Evolutionary conservation across 2,113 vertebrate genomes (phyloP), one percentile per base, ranked within the genome.

Genomic region (Mastomys coucha): DNA sequence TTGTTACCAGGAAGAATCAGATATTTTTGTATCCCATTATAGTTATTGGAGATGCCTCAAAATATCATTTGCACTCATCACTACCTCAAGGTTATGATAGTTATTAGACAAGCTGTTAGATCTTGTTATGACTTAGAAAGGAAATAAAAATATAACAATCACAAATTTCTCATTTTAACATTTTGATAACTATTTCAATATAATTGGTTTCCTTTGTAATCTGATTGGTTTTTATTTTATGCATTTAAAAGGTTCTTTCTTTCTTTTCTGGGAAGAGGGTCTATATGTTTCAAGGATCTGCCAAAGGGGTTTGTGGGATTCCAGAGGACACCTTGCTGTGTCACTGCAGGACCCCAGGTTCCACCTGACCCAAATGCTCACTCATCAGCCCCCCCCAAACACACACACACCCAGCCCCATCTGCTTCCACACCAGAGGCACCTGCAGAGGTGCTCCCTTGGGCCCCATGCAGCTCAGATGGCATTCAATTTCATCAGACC

Each of bases 151-250:
- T 81, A 81, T 60, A 88, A 78, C 60, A 42, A 69, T 88, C 80
- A 95, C 58, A 77, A n/a, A 91, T 85, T 92, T 94, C 72, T 92
- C 92, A 90, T 87, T 89, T 96, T 93, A 96, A 93, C 89, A 93
- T 82, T 95, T 93, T 89, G 73, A 93, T 94, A 95, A 93, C 82
- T 88, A 82, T 87, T 82, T 96, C 56, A 87, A 45, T 90, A 36
- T 76, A 91, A 95, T 76, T 67, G 51, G 72, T 45, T 97, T 92
- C 45, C 58, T 33, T 75, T 90, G 5, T 88, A 88, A 94, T 87
- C n/a, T 5, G 84, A 13, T 56, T 70, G 78, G 86, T 84, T 97
- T 97, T 88, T 85, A 80, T 94, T 95, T 91, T 96, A 42, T 73
- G 51, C 76, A 63, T 92, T 94, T 97, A 69, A 81, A 89, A 95